Base-by-base conservation (phyloP, 2,113 vertebrate genomes). In the Tinamus guttatus region DNA sequence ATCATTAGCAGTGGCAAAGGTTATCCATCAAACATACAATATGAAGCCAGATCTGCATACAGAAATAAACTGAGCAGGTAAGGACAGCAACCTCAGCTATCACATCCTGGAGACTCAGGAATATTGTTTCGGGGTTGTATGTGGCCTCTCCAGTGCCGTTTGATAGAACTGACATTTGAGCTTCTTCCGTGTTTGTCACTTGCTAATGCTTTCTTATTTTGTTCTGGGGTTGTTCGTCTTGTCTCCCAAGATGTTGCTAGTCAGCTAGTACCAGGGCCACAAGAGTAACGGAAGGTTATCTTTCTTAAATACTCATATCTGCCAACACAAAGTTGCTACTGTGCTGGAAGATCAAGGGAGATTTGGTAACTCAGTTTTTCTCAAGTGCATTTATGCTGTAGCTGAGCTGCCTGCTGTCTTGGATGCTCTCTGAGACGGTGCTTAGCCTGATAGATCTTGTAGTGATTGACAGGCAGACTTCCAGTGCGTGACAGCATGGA, bases 101-200 rank as follows among this genome's bases (percentile, higher is more conserved):
- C 52, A 80, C 43, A 17, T 45, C 74, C 32, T 75, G 85, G 59
- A 63, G 41, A 36, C 76, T 87, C 0, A 0, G 63, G 36, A 74
- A 15, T 0, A 0, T 19, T 59, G 45, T 74, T 89, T 79, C 75
- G 47, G 59, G 56, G 63, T 36, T 0, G 0, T 69, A 21, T 77
- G 36, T 95, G 45, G 41, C 28, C 32, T 78, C 27, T 19, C 38
- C 86, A 36, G 27, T 22, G 43, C n/a, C 4, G 7, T 65, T 18
- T 41, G 60, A 71, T 8, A 41, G n/a, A 74, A 27, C 74, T 51
- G 24, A 28, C 47, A 24, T 28, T 62, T 58, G 52, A 71, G 8
- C 8, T 70, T 13, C 40, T 90, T 21, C n/a, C 84, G 81, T 47
- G 38, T 40, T 68, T 91, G 60, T 89, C 60, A 41, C 32, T 82